Base-by-base conservation (phyloP, 2,113 vertebrate genomes). In the Mesoclemmys tuberculata region DNA sequence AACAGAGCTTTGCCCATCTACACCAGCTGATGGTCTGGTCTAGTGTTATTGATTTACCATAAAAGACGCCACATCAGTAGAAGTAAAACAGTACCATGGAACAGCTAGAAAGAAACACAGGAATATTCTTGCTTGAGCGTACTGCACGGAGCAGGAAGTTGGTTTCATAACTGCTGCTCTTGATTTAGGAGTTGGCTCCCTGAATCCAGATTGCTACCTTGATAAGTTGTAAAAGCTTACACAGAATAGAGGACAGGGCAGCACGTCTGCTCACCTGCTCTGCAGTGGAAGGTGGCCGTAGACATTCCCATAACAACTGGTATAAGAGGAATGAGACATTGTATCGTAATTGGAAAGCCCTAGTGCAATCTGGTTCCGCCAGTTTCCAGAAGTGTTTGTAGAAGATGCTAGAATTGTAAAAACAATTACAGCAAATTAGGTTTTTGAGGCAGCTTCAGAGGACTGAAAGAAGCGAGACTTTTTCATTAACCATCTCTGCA, bases 211-310 rank as follows among this genome's bases (percentile, higher is more conserved):
- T 38, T 41, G 80, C 71, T 82, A n/a, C 74, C 48, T 54, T 81
- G 52, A 31, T 7, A 84, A 85, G 80, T 79, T 90, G 75, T 79
- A 94, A 88, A 83, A 87, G 90, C 29, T 74, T 44, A 12, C 13
- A 58, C 71, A 77, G 74, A 3, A n/a, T n/a, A 82, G 16, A 4
- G 87, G 3, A 58, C 82, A 91, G 9, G 35, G 48, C 48, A 88
- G 31, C 52, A 58, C 80, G 92, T 18, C 38, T 16, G 88, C 99
- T 99, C 97, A 99, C 99, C 99, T 99, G 99, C 95, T 99, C 85
- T 99, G 99, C 96, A 98, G 85, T 90, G 99, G 96, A 92, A 98
- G 96, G 97, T 97, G 98, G 97, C 98, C 98, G 92, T 98, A 98
- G 88, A 98, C 95, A 8, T 97, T 98, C 87, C 95, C 97, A 0